phyloP scores from a whole-genome alignment of 2,888 invertebrate species.

The Pristionchus fissidentatus region DNA sequence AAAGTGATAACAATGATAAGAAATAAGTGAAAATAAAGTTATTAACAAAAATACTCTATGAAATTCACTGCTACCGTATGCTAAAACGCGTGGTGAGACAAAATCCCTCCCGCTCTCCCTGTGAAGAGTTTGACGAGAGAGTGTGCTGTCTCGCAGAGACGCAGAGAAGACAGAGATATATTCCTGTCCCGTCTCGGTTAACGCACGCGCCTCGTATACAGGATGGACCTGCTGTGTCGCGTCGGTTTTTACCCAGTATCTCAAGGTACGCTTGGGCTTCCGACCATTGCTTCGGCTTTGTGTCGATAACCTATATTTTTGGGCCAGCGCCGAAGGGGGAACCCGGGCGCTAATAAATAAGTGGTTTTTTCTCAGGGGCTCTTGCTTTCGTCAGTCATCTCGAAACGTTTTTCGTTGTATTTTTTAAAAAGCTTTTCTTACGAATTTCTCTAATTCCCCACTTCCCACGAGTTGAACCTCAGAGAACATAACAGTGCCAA shows the following conservation, averaged over 20 bases:
- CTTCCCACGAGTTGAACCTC: too few relatives aligned
- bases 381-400: not conserved
- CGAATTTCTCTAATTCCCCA: not conserved
- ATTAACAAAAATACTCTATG: not conserved
- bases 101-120: not conserved
- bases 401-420: not conserved
- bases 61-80: not conserved
- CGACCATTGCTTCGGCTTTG: constrained; percentile 44
- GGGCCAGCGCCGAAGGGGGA: constrained; percentile 35
- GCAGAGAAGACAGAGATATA: constrained; percentile 31
- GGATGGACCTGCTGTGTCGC: not conserved
- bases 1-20: not conserved
- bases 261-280: constrained; percentile 46
- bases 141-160: not conserved
- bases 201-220: not conserved
- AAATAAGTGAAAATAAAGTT: not conserved
- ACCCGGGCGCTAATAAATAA: constrained; percentile 29
- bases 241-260: constrained; percentile 47
- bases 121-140: not conserved
- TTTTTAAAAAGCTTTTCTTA: not conserved
- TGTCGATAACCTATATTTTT: constrained; percentile 46
- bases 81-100: not conserved
- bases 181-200: constrained; percentile 2
- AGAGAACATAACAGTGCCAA: not conserved
- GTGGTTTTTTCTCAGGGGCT: not conserved